Base-by-base conservation (phyloP, 2,113 vertebrate species). In the Rhabdomys dilectus region DNA sequence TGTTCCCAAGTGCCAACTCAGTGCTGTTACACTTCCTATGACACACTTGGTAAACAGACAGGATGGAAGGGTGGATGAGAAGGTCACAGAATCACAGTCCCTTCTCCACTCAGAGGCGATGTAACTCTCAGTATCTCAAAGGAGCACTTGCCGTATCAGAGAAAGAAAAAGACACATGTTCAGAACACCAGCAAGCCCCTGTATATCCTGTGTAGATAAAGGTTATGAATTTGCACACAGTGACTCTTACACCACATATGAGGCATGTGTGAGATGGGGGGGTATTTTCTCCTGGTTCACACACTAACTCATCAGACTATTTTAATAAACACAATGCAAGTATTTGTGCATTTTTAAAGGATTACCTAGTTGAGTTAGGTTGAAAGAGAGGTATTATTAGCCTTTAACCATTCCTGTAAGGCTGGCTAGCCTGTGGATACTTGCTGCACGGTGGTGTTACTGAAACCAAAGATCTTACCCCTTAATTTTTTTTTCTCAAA, bases 41-140 rank as follows among this genome's bases (percentile, higher is more conserved):
- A 21, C 19, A 15, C 31, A 70, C 3, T 66, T 42, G 31, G 22
- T 51, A 56, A 88, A 64, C 24, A 75, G 56, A 89, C 19, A 78
- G 66, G 24, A 17, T 21, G 3, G 76, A 24, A 91, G 31, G 31
- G 19, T 39, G 72, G 10, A 84, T 86, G 3, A 92, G 45, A 90
- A 4, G 36, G 56, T 36, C 21, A 87, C 0, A 4, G 70, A 88
- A 31, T 78, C 10, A 3, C 0, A 70, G 0, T 66, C 56, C 22
- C 48, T 19, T 89, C 9, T 5, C 12, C 22, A 51, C 13, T 3
- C 66, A 31, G 34, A 64, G 85, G 56, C 85, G 60, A 66, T 39
- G 86, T 87, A 77, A 89, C 76, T 72, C 48, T 87, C 51, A 8
- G n/a, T 66, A 80, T 58, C n/a, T 53, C 56, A 76, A 70, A 92